These are phyloP conservation scores for Anoplophora glabripennis DNA, from an alignment of 1,140 invertebrate genomes.

Conservation along the genomic window DNA sequence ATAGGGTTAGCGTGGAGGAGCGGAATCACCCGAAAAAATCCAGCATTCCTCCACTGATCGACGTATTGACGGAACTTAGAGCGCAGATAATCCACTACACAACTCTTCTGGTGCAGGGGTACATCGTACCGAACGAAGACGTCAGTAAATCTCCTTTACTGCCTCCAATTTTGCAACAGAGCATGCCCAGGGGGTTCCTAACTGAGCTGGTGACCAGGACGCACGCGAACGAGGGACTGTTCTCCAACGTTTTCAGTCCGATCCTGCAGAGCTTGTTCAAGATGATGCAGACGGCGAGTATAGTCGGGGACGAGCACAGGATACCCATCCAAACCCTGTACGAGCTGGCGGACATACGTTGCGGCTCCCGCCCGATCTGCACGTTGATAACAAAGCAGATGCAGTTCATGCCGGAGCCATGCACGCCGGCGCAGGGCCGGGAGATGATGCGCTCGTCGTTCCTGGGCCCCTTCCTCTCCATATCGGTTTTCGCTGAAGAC, in stretches of 20 bases:
- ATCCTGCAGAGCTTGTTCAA: constrained; percentile 67
- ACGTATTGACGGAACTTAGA: constrained; percentile 57
- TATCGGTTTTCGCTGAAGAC: constrained; percentile 92
- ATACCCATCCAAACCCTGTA: constrained; percentile 60
- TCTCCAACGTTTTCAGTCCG: constrained; percentile 68
- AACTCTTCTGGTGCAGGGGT: constrained; percentile 58
- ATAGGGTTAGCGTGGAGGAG: constrained; percentile 66
- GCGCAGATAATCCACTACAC: constrained; percentile 63
- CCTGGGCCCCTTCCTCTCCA: constrained; percentile 83
- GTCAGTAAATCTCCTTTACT: constrained; percentile 55
- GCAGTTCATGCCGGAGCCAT: constrained; percentile 73
- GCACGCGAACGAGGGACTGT: constrained; percentile 54
- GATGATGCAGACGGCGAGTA: constrained; percentile 66
- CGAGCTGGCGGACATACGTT: constrained; percentile 71
- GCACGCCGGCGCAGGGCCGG: constrained; percentile 69
- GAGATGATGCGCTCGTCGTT: constrained; percentile 81
- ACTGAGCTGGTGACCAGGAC: constrained; percentile 62
- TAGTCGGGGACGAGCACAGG: constrained; percentile 69
- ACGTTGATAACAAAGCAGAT: constrained; percentile 69
- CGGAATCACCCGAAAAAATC: constrained; percentile 70
- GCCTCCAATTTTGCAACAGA: constrained; percentile 60
- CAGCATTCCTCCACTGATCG: constrained; percentile 55
- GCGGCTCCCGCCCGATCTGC: constrained; percentile 70
- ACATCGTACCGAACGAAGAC: constrained; percentile 21
- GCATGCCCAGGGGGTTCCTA: constrained; percentile 65